phyloP scores from a whole-genome alignment of 1,140 invertebrate genomes.

The Diachasma alloeum region DNA sequence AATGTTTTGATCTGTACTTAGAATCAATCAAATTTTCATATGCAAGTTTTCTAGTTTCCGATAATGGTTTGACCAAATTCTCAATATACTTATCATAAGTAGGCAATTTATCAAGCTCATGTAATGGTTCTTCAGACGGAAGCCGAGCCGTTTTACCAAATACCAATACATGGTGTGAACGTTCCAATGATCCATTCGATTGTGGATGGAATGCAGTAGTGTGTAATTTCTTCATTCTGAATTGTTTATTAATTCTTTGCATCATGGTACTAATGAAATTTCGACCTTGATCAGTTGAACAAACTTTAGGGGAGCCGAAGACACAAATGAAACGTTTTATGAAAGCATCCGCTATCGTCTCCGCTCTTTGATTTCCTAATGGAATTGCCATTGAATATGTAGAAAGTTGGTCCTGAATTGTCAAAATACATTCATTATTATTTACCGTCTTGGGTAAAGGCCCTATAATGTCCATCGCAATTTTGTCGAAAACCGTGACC shows the following conservation, averaged over 20 bases:
- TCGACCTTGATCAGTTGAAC: conserved; percentile 41
- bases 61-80: background rate
- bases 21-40: too few relatives aligned
- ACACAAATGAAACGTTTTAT: conserved; percentile 30
- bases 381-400: too few relatives aligned
- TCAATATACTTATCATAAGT: too few relatives aligned
- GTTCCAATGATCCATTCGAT: conserved; percentile 38
- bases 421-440: too few relatives aligned
- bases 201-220: conserved; percentile 37
- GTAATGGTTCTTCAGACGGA: background rate
- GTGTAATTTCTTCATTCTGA: conserved; percentile 36
- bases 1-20: too few relatives aligned
- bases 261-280: conserved; percentile 37
- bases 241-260: conserved; percentile 33
- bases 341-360: background rate
- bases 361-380: too few relatives aligned
- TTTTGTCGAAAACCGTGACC: too few relatives aligned
- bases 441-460: too few relatives aligned
- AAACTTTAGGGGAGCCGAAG: conserved; percentile 38
- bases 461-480: conserved; percentile 9
- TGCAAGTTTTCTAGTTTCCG: too few relatives aligned
- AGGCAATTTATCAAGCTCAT: background rate
- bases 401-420: too few relatives aligned
- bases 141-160: background rate
- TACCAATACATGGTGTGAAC: conserved; percentile 37